These are phyloP conservation scores for Galleria mellonella DNA, from an alignment of 1,140 invertebrate species.

Conservation along the genomic window DNA sequence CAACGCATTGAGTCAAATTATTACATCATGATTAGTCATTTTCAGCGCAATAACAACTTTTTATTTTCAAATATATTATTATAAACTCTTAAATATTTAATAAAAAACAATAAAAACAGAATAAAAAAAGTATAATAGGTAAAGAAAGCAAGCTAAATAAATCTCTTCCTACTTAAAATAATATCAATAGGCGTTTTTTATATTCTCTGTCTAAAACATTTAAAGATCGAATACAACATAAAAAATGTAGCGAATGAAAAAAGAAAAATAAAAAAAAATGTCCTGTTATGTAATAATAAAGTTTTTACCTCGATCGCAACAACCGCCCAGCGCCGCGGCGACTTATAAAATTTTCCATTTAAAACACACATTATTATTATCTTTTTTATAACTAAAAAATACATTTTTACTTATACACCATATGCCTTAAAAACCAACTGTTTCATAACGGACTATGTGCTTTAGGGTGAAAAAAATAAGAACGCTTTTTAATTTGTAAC, in stretches of 20 bases:
- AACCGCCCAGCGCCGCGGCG: constrained; percentile 39
- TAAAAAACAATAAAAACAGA: too few species aligned
- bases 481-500: constrained; percentile 21
- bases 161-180: too few species aligned
- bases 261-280: constrained; percentile 11
- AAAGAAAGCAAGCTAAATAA: too few species aligned
- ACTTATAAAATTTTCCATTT: constrained; percentile 70
- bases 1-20: too few species aligned
- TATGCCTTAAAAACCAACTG: constrained; percentile 20
- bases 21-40: too few species aligned
- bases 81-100: too few species aligned
- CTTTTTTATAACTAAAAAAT: constrained; percentile 70
- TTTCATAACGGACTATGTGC: constrained; percentile 9
- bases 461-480: constrained; percentile 23
- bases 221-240: too few species aligned
- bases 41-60: too few species aligned
- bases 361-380: constrained; percentile 65
- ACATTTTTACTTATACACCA: constrained; percentile 14
- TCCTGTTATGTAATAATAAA: constrained; percentile 42
- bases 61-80: too few species aligned
- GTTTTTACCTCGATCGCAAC: constrained; percentile 48
- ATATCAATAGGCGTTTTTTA: background rate
- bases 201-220: too few species aligned
- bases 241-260: background rate
- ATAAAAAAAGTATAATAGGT: too few species aligned